Evolutionary conservation across 30 jellyfish, hydroid and myxozoan species (phyloP), one percentile per base, ranked within the genome.

Genomic region (Nemopilema nomurai): DNA sequence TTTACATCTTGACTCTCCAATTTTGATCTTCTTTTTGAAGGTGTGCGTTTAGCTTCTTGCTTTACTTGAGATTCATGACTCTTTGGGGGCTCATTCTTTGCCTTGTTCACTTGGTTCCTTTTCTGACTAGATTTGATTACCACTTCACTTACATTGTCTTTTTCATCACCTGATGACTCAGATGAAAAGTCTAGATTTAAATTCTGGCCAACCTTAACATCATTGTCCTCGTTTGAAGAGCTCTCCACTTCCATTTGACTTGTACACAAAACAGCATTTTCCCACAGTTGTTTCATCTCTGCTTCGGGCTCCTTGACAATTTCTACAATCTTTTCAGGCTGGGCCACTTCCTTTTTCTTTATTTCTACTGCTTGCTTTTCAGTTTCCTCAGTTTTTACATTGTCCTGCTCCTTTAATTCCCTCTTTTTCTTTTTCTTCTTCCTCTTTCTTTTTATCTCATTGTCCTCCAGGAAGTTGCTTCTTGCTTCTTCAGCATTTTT

Each of bases 381-480:
- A 7, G 77, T 3, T 25, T 4, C 50, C 22, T 67, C 31, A 1
- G 17, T 26, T 23, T 8, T 67, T 67, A 1, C 22, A 20, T 1
- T 26, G 1, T 67, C 77, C 24, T 67, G 51, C n/a, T 67, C 22
- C 9, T 4, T 18, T 67, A 1, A 7, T 18, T 67, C 24, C 9
- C 24, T 21, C 50, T 67, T 67, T 32, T 67, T 67, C 77, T 67
- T 67, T 50, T 67, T 67, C 77, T 67, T 67, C 49, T 29, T 71
- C 81, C 18, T 71, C 81, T 24, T 29, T 18, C 18, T 28, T 24
- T 71, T 71, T 28, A n/a, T n/a, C n/a, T n/a, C n/a, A n/a, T n/a
- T n/a, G n/a, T n/a, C n/a, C n/a, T n/a, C n/a, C n/a, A n/a, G n/a
- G n/a, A n/a, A n/a, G n/a, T n/a, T n/a, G n/a, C n/a, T n/a, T n/a